Base-by-base conservation (phyloP, 2,113 vertebrate genomes). In the Oplegnathus fasciatus region DNA sequence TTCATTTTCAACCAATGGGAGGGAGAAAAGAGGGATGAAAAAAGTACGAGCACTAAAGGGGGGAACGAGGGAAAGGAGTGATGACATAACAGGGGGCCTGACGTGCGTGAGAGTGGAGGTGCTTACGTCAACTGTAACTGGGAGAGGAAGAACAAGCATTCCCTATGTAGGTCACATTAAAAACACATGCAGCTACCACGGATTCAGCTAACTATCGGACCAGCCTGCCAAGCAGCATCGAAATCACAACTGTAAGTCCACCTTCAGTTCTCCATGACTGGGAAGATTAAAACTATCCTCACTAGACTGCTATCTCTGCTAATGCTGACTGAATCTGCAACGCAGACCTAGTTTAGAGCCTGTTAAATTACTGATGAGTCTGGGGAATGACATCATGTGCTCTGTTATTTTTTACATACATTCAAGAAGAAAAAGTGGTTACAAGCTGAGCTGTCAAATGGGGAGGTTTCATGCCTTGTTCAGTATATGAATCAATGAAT, bases 121-220 rank as follows among this genome's bases (percentile, higher is more conserved):
- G 89, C 82, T 83, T 85, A 94, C 94, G 92, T 96, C 95, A 95
- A 82, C 95, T 95, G 95, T 95, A 95, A 95, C 94, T 91, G 91
- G 93, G 94, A 94, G 94, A 94, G 82, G 73, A 89, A 86, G 73
- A 89, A 90, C 79, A 75, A 91, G 82, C 86, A 15, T 83, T 84
- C 77, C 70, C 86, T 94, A 96, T 94, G 91, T 95, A 96, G 94
- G 95, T 96, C 94, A 94, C 92, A 95, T 94, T 92, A 91, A 94
- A 94, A 93, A 95, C 85, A 86, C 94, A 93, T 85, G 85, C 79
- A 42, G 75, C 77, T 57, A 64, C 66, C 79, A 72, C 34, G 76
- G 82, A 92, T 74, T 73, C 91, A 88, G 84, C 84, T 83, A 90
- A 89, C 71, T 88, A 89, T 85, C 83, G 72, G 6, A 75, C 40